Conservation (phyloP, 2,888 invertebrate genomes). For the Pherbina coryleti region DNA sequence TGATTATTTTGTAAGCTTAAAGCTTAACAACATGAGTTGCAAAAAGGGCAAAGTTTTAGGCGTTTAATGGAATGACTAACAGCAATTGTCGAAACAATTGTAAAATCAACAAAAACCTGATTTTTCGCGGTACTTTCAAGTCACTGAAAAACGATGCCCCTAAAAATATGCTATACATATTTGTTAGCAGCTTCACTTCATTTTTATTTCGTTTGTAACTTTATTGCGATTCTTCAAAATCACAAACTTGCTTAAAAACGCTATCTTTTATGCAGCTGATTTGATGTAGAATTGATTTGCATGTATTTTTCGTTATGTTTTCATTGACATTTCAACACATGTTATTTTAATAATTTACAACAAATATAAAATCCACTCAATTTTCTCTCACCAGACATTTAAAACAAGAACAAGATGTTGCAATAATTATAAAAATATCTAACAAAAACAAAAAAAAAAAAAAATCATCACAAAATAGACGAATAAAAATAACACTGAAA, state of each 20-base stretch:
- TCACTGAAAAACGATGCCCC: neutral
- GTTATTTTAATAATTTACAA: neutral
- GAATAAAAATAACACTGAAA: neutral
- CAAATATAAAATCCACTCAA: neutral
- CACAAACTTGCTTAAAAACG: too few species aligned
- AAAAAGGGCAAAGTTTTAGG: too few species aligned
- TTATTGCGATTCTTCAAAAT: neutral
- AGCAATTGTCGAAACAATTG: too few species aligned
- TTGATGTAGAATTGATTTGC: neutral
- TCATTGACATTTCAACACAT: neutral
- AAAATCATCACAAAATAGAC: neutral
- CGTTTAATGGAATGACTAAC: too few species aligned
- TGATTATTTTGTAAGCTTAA: too few species aligned
- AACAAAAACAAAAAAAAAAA: neutral
- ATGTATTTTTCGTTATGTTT: neutral
- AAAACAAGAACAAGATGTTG: conserved; percentile 3
- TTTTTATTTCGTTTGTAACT: neutral
- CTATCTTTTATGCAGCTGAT: neutral
- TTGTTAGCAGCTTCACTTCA: too few species aligned
- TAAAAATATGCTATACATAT: neutral
- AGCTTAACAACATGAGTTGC: too few species aligned
- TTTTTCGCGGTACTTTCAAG: neutral
- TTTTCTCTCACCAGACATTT: conserved; percentile 17
- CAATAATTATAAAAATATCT: neutral
- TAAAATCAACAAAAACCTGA: too few species aligned